phyloP scores from a whole-genome alignment of 2,888 invertebrate genomes.

The Leucania comma region DNA sequence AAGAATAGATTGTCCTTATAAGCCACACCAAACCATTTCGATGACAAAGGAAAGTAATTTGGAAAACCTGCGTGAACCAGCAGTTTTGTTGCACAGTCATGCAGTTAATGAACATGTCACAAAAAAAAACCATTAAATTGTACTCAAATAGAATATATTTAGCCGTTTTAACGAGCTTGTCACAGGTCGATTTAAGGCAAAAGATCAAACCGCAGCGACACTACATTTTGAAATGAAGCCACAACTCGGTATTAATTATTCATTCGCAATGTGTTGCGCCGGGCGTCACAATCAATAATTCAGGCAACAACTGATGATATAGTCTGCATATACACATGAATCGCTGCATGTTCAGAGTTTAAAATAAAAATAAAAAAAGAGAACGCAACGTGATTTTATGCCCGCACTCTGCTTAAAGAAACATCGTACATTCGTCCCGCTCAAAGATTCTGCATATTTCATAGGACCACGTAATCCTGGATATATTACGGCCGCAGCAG shows the following conservation, averaged over 20 bases:
- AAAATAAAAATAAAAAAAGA: conserved; percentile 57
- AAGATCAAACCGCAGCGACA: conserved; percentile 59
- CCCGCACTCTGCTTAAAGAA: conserved; percentile 64
- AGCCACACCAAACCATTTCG: conserved; percentile 72
- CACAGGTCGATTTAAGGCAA: conserved; percentile 48
- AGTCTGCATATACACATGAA: conserved; percentile 47
- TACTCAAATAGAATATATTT: conserved; percentile 49
- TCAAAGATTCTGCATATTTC: conserved; percentile 76
- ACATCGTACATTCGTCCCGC: conserved; percentile 70
- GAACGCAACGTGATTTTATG: conserved; percentile 65
- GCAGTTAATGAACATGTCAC: conserved; percentile 73
- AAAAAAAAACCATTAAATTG: conserved; percentile 62
- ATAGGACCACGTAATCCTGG: conserved; percentile 72
- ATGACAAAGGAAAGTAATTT: conserved; percentile 79
- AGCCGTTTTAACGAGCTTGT: conserved; percentile 28
- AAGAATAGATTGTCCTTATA: conserved; percentile 61
- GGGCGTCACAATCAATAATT: conserved; percentile 71
- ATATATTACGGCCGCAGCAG: conserved; percentile 74
- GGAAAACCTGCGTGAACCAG: conserved; percentile 72
- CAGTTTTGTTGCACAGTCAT: conserved; percentile 72
- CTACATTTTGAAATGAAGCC: conserved; percentile 65
- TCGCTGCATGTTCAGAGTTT: conserved; percentile 61
- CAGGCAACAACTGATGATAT: conserved; percentile 66
- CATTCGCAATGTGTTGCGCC: conserved; percentile 64
- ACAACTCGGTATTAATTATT: conserved; percentile 69